Evolutionary conservation across 2,113 vertebrate species (phyloP).

Genomic region (Mormyrus iriodes): DNA sequence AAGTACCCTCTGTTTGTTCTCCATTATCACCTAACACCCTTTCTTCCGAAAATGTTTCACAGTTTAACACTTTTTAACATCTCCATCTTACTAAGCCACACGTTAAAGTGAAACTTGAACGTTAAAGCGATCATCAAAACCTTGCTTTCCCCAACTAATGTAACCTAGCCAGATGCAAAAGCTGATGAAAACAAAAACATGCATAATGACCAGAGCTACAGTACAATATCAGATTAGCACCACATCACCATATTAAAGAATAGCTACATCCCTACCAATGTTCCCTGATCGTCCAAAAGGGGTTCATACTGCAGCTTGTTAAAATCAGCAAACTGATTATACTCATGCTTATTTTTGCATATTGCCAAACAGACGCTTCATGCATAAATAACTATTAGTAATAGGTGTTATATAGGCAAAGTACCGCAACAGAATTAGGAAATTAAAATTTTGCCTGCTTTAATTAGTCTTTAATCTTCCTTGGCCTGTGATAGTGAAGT

Average conservation of each 20-base stretch:
- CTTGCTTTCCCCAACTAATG: not conserved
- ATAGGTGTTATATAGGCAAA: not conserved
- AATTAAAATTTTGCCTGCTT: not conserved
- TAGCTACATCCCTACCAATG: not conserved
- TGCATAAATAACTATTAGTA: not conserved
- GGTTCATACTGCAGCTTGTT: not conserved
- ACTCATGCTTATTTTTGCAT: not conserved
- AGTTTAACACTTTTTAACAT: not conserved
- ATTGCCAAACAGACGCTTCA: not conserved
- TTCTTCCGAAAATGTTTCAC: not conserved
- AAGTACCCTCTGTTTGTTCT: not conserved
- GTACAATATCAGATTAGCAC: not conserved
- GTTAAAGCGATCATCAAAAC: not conserved
- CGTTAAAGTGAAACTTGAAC: not conserved
- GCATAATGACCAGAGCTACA: not conserved
- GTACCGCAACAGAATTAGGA: not conserved
- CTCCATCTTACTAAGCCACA: not conserved
- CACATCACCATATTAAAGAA: not conserved
- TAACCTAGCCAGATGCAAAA: not conserved
- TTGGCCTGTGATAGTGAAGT: not conserved
- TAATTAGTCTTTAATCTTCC: not conserved
- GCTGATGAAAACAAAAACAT: not conserved
- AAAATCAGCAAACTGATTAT: not conserved
- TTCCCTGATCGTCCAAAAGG: not conserved
- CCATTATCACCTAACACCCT: not conserved